A percentile compares a stretch with the other conserved stretches of the same genome.
Evolutionary conservation across 2,797 vertebrate species (phyloP).

Genomic region (Semaprochilodus insignis): DNA sequence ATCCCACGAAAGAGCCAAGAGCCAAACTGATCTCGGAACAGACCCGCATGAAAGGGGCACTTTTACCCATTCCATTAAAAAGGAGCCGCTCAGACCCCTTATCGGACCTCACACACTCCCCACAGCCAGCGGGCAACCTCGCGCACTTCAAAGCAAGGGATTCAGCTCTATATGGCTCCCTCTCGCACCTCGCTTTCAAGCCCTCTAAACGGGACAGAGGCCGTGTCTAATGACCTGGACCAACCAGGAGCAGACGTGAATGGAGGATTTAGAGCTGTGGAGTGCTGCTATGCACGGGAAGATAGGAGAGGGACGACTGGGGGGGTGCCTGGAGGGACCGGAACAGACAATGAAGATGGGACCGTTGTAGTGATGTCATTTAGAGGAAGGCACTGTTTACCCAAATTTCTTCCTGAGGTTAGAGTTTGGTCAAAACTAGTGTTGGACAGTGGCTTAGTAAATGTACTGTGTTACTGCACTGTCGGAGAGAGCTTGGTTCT

Average conservation of each 20-base stretch:
- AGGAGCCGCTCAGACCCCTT: conserved; percentile 30
- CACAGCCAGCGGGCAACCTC: conserved; percentile 37
- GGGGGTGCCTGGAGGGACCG: no score
- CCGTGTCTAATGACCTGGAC: conserved; percentile 12
- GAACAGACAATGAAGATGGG: not conserved
- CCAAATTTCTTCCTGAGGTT: no score
- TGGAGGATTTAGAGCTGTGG: not conserved
- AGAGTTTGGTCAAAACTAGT: no score
- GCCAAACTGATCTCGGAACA: conserved; percentile 7
- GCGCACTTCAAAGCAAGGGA: conserved; percentile 43
- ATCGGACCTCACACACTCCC: conserved; percentile 48
- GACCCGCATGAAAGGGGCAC: conserved; percentile 18
- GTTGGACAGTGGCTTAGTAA: no score
- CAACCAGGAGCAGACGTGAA: conserved; percentile 20
- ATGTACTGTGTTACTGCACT: no score
- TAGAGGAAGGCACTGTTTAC: no score
- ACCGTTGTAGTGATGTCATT: not conserved
- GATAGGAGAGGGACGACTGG: not conserved
- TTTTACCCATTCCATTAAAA: conserved; percentile 1
- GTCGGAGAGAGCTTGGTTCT: no score
- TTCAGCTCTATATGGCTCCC: conserved; percentile 23
- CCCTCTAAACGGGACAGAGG: conserved; percentile 9
- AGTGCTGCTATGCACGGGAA: not conserved
- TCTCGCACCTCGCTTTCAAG: conserved; percentile 38
- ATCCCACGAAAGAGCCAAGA: not conserved